Conservation (phyloP, 2,113 vertebrate species). For the Neomonachus schauinslandi region DNA sequence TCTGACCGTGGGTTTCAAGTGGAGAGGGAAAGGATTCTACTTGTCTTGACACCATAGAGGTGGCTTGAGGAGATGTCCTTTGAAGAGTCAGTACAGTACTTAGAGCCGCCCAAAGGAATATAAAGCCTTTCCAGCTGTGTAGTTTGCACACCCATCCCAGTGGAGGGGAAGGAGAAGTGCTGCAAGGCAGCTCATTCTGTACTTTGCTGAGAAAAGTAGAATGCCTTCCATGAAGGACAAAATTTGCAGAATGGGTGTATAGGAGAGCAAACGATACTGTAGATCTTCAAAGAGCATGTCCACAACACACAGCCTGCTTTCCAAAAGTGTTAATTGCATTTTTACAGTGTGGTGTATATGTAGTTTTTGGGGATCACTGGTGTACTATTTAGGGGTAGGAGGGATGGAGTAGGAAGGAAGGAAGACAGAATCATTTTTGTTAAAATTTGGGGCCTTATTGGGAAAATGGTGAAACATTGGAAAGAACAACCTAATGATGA, state of each 20-base stretch:
- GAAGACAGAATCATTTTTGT: slow-evolving; percentile 52
- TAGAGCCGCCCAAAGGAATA: slow-evolving; percentile 79
- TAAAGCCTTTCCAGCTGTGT: slow-evolving; percentile 69
- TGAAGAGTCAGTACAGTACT: slow-evolving; percentile 83
- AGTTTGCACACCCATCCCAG: slow-evolving; percentile 70
- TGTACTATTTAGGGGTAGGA: slow-evolving; percentile 73
- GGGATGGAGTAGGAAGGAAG: slow-evolving; percentile 41
- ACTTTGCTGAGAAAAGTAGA: slow-evolving; percentile 72
- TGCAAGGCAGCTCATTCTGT: slow-evolving; percentile 58
- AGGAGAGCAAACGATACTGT: slow-evolving; percentile 78
- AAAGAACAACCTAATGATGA: slow-evolving; percentile 50
- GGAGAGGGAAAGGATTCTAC: slow-evolving; percentile 77
- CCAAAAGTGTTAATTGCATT: slow-evolving; percentile 85
- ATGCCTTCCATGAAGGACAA: slow-evolving; percentile 79
- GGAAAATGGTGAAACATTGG: slow-evolving; percentile 43
- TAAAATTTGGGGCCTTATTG: slow-evolving; percentile 56
- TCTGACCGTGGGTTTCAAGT: slow-evolving; percentile 82
- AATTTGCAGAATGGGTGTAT: slow-evolving; percentile 64
- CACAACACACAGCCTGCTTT: slow-evolving; percentile 83
- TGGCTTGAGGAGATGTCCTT: slow-evolving; percentile 85
- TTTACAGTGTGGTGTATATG: slow-evolving; percentile 86
- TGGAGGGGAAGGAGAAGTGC: slow-evolving; percentile 23
- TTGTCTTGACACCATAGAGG: slow-evolving; percentile 77
- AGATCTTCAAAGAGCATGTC: slow-evolving; percentile 83
- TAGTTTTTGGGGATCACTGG: slow-evolving; percentile 84